Conservation (phyloP, 2,797 vertebrate species). For the Clarias laeviceps region DNA sequence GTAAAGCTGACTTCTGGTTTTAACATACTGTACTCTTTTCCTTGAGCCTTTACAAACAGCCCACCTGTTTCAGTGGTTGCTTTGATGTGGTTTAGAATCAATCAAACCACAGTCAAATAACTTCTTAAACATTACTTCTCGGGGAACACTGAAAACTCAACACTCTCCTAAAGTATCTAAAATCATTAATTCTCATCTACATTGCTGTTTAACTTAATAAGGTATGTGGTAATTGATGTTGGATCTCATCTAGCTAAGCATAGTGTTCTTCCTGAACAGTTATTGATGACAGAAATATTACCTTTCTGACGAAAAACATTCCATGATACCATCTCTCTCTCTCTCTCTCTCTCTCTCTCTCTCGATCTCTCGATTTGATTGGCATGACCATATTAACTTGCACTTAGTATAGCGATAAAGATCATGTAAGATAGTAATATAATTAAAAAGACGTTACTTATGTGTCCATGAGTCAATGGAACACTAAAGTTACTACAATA, state of each 20-base stretch:
- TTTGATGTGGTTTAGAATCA: background rate
- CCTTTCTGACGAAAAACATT: constrained; percentile 24
- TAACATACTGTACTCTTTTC: background rate
- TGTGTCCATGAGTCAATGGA: background rate
- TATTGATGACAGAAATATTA: constrained; percentile 34
- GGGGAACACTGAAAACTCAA: background rate
- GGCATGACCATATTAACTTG: constrained; percentile 7
- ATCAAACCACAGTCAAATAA: background rate
- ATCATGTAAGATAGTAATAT: background rate
- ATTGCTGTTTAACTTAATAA: constrained; percentile 14
- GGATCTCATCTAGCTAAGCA: constrained; percentile 12
- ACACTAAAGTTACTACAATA: background rate
- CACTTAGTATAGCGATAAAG: background rate
- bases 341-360: constrained; percentile 48
- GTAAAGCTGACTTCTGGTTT: constrained; percentile 1
- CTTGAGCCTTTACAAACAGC: background rate
- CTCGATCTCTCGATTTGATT: constrained; percentile 2
- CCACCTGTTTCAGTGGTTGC: background rate
- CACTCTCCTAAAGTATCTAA: constrained; percentile 4
- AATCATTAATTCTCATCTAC: background rate
- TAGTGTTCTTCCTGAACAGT: background rate
- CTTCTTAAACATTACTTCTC: background rate
- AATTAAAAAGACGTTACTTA: background rate
- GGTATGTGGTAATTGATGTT: constrained; percentile 26
- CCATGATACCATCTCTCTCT: background rate